Conservation (phyloP, 2,113 vertebrate genomes). For the Chaetura pelagica region DNA sequence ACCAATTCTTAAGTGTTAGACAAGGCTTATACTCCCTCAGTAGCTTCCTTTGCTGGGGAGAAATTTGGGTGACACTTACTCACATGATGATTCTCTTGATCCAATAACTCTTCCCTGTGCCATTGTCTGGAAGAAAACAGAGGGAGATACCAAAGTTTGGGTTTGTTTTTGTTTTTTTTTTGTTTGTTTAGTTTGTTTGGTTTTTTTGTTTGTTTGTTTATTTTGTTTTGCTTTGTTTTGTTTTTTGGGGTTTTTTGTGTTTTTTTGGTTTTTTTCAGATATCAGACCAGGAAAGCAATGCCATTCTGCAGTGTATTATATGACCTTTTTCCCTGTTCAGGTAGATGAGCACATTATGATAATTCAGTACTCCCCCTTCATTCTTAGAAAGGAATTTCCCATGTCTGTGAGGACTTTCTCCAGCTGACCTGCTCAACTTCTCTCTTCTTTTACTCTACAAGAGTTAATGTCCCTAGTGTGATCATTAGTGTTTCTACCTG, state of each 20-base stretch:
- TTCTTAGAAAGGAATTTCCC: background rate
- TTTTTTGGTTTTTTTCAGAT: background rate
- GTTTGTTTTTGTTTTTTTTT: too few species aligned
- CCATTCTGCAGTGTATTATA: background rate
- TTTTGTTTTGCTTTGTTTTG: too few species aligned
- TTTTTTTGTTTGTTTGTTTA: too few species aligned
- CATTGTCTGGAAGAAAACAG: background rate
- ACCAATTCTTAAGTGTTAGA: background rate
- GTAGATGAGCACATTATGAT: background rate
- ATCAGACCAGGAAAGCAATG: background rate
- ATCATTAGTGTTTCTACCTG: background rate
- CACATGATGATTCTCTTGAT: background rate
- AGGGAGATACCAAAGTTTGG: background rate
- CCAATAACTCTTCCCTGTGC: background rate
- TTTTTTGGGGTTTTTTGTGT: too few species aligned
- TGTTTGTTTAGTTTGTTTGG: too few species aligned
- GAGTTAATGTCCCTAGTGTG: background rate
- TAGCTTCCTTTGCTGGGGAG: background rate
- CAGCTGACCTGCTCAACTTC: background rate
- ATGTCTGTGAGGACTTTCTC: background rate
- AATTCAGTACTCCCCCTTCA: background rate
- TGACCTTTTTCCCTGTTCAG: accelerated
- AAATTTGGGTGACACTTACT: background rate
- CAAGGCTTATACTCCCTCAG: background rate
- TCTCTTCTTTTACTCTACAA: background rate